These are phyloP conservation scores for Melipona beecheii DNA, from an alignment of 2,888 invertebrate genomes.

Conservation along the genomic window DNA sequence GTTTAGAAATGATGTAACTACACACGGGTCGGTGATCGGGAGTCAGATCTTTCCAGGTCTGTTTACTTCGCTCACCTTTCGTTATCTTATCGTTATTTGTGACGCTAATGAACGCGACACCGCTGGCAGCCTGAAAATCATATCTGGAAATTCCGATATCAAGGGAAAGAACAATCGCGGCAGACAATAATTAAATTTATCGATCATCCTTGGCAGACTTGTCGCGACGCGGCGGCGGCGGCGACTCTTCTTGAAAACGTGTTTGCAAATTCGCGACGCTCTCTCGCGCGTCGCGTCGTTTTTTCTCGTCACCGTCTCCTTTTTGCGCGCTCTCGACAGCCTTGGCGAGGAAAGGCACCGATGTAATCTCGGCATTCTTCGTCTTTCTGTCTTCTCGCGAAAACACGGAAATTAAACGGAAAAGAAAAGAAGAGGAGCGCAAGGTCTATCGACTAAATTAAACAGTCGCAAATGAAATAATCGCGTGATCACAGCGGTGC, in stretches of 20 bases:
- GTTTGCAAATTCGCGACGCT: constrained; percentile 44
- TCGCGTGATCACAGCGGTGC: not conserved
- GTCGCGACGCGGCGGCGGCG: not conserved
- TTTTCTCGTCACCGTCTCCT: constrained; percentile 29
- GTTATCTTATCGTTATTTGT: constrained; percentile 61
- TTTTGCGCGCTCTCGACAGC: constrained; percentile 28
- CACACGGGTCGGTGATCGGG: not conserved
- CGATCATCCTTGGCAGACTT: constrained; percentile 47
- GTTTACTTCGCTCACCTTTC: constrained; percentile 32
- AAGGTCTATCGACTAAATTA: constrained; percentile 25
- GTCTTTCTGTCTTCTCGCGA: not conserved
- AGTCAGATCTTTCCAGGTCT: not conserved
- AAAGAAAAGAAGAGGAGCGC: not conserved
- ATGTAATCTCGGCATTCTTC: constrained; percentile 3
- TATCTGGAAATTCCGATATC: not conserved
- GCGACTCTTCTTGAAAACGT: constrained; percentile 29
- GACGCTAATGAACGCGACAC: constrained; percentile 17
- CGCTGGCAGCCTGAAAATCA: not conserved
- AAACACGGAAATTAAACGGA: not conserved
- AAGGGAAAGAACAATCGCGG: constrained; percentile 21
- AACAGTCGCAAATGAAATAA: constrained; percentile 10
- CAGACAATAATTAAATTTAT: constrained; percentile 64
- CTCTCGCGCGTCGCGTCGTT: constrained; percentile 9
- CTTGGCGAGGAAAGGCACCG: constrained; percentile 19
- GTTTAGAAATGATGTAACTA: constrained; percentile 27